Base-by-base conservation (phyloP, 2,888 invertebrate genomes). In the Brachyopa scutellaris region DNA sequence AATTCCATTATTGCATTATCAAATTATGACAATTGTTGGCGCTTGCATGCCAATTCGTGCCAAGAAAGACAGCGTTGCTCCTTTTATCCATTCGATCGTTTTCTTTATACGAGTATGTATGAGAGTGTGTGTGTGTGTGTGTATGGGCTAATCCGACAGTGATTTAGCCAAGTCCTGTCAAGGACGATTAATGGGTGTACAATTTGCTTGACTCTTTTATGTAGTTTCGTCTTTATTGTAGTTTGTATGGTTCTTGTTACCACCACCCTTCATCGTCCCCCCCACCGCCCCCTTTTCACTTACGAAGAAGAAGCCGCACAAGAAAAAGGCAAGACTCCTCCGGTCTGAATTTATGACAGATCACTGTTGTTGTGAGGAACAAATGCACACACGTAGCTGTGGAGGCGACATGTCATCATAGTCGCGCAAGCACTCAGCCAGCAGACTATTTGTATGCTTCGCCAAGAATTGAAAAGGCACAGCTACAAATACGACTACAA, bases 21-120 rank as follows among this genome's bases (percentile, higher is more conserved):
- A 82, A 82, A 77, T 77, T 77, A 82, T 82, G 77, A 82, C 82
- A 82, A 77, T 82, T 82, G 82, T 82, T 80, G 77, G 82, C 77
- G 82, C 76, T 82, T 62, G 76, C 76, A 76, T 70, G 82, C 82
- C 82, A 82, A 77, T 77, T 82, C 53, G 21, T 76, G 80, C 33
- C 80, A 76, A 62, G 55, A 45, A 42, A 13, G 70, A 62, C 55
- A 47, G 36, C 23, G 38, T 62, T 70, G 61, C 62, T 55, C 62
- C 49, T 77, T 69, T 61, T 53, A 51, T 62, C 33, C 26, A n/a
- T 45, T 17, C 29, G 15, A n/a, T 45, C 19, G 26, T 61, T 51
- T 36, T 55, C 8, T 26, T 31, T 13, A 15, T 40, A 8, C 6
- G 7, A 17, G 2, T 17, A 6, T 17, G 23, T 17, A 19, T 51